phyloP scores from a whole-genome alignment of 2,797 vertebrate genomes.

The Peromyscus nudipes region DNA sequence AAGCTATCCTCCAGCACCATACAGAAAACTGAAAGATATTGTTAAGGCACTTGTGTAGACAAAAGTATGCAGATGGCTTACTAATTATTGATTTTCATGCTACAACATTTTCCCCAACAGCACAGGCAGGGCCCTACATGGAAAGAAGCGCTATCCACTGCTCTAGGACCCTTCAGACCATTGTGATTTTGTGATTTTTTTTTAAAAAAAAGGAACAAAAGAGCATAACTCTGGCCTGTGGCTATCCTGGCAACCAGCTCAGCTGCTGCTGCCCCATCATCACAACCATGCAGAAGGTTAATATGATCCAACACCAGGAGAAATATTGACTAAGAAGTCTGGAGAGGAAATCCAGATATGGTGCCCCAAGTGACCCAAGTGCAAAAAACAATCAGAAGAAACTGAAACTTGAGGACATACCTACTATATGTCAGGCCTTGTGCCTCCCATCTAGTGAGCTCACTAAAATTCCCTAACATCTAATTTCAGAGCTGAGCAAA shows the following conservation, averaged over 20 bases:
- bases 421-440: neutral
- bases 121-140: conserved; percentile 21
- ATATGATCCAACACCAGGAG: conserved; percentile 35
- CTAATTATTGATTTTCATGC: conserved; percentile 77
- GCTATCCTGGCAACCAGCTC: conserved; percentile 69
- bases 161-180: conserved; percentile 73
- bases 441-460: neutral
- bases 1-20: conserved; percentile 71
- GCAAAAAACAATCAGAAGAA: conserved; percentile 20
- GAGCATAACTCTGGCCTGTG: conserved; percentile 3
- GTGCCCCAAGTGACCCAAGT: neutral
- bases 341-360: neutral
- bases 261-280: neutral
- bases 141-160: conserved; percentile 51
- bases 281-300: conserved; percentile 35
- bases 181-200: conserved; percentile 59
- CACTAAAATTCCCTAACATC: conserved; percentile 1
- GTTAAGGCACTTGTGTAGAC: conserved; percentile 66
- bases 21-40: conserved; percentile 70
- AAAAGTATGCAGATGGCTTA: conserved; percentile 76
- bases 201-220: neutral
- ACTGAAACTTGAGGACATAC: neutral
- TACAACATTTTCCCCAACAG: conserved; percentile 61
- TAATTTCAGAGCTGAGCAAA: conserved; percentile 44
- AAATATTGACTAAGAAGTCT: neutral